Base-by-base conservation (phyloP, 2,797 vertebrate genomes). In the Peromyscus eremicus region DNA sequence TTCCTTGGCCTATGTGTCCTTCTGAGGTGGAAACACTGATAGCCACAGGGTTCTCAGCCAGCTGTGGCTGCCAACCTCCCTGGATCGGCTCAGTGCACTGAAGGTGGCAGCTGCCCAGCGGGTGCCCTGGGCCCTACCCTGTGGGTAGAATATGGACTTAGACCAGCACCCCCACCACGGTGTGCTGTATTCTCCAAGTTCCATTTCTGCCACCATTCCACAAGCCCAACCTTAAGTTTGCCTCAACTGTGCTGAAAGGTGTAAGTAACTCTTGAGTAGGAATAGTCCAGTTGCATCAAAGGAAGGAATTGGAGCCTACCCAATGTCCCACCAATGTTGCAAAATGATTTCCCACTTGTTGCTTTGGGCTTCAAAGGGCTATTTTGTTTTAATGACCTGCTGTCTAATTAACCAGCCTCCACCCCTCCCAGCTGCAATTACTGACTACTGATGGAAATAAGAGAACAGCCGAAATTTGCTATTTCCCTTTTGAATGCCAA, bases 391-490 rank as follows among this genome's bases (percentile, higher is more conserved):
- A 98, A 97, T 98, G 96, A 97, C 87, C 94, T 97, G 97, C 93
- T 93, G 93, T 97, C 93, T 97, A 97, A 98, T 98, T 98, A 97
- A 97, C 94, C 93, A 97, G 81, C 62, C 88, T 93, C 95, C 68
- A 88, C 90, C 85, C 77, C 16, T 92, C 92, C 92, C 85, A 94
- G 93, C 40, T 57, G 40, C 97, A 98, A 97, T 97, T 95, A 96
- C 89, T 91, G 92, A 95, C 0, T 96, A 96, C 92, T 95, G 93
- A 94, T 0, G 92, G 97, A 98, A 98, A 97, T 96, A 97, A 97
- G 97, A 97, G 98, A 97, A 98, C 88, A 97, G 75, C 93, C 96
- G 68, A 97, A 97, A 97, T 98, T 97, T 97, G 97, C 94, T 97
- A 97, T 97, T 97, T 98, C 97, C 97, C 92, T 95, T 98, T 90